These are phyloP conservation scores for Thyatira batis DNA, from an alignment of 2,888 invertebrate species.

Conservation along the genomic window DNA sequence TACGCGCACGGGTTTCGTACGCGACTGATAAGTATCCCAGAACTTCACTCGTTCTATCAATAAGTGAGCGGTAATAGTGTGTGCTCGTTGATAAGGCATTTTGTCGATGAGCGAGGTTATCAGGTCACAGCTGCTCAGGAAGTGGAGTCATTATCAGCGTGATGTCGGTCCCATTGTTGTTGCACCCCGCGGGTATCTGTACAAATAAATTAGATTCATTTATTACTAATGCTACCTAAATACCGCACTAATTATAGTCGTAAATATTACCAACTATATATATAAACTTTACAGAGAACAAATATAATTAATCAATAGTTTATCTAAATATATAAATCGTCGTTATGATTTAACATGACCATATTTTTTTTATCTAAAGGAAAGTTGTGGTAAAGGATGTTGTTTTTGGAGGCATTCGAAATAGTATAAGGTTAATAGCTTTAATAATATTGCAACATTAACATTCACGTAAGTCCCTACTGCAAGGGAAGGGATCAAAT, in stretches of 20 bases:
- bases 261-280: background rate
- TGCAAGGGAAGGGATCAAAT: too few species aligned
- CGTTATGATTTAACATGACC: too few species aligned
- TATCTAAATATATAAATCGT: background rate
- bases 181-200: slow-evolving; percentile 56
- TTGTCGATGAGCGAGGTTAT: slow-evolving; percentile 61
- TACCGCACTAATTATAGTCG: slow-evolving; percentile 11
- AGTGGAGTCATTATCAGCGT: slow-evolving; percentile 56
- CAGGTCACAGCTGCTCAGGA: slow-evolving; percentile 78
- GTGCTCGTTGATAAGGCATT: slow-evolving; percentile 66
- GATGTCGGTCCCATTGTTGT: slow-evolving; percentile 46
- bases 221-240: slow-evolving; percentile 39
- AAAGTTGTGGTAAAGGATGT: too few species aligned
- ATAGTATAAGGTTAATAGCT: too few species aligned
- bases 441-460: too few species aligned
- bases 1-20: slow-evolving; percentile 48
- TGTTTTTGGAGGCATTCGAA: too few species aligned
- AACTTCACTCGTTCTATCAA: slow-evolving; percentile 45
- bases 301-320: background rate
- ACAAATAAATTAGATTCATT: slow-evolving; percentile 56
- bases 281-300: background rate
- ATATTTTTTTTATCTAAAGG: too few species aligned
- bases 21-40: slow-evolving; percentile 55
- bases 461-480: too few species aligned
- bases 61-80: slow-evolving; percentile 48